Base-by-base conservation (phyloP, 2,888 invertebrate species). In the Heliconius ethilla region DNA sequence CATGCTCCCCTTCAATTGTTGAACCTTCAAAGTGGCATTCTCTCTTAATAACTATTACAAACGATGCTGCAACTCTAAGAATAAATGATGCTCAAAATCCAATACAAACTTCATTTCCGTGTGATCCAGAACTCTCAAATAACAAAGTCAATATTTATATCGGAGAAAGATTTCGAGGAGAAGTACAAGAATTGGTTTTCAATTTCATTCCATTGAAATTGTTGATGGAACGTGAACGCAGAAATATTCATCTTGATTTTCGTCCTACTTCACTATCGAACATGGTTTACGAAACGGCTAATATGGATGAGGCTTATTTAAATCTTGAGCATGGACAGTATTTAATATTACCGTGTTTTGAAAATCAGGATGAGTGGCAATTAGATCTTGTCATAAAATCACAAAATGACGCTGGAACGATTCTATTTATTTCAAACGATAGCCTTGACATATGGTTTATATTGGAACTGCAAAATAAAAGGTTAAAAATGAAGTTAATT, bases 21-120 rank as follows among this genome's bases (percentile, higher is more conserved):
- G 91, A 93, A 82, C 90, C 93, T 22, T 92, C 90, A 3, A 82
- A 83, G 18, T 95, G 95, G 95, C 93, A 95, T 82, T 86, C 92
- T 5, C 87, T 86, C 62, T 83, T 95, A 70, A 83, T 92, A 63
- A 89, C 92, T 11, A 85, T 95, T 25, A 92, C 91, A 22, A 91
- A 87, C 80, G 88, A 90, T 80, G 88, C 87, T 25, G 92, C 89
- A 11, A 82, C 88, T 11, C 82, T 95, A 51, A 88, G 94, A 79
- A 80, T 95, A 76, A 89, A 95, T 75, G 92, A 95, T 82, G 87
- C 89, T 62, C 84, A 83, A 75, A 82, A 84, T 27, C 77, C 87
- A 22, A 84, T 92, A 55, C 88, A 83, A 83, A 84, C 84, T 73
- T 81, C 83, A 37, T 94, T 94, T 83, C 85, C 90, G 6, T 95